Evolutionary conservation across 2,113 vertebrate species (phyloP).

Genomic region (Empidonax alnorum): DNA sequence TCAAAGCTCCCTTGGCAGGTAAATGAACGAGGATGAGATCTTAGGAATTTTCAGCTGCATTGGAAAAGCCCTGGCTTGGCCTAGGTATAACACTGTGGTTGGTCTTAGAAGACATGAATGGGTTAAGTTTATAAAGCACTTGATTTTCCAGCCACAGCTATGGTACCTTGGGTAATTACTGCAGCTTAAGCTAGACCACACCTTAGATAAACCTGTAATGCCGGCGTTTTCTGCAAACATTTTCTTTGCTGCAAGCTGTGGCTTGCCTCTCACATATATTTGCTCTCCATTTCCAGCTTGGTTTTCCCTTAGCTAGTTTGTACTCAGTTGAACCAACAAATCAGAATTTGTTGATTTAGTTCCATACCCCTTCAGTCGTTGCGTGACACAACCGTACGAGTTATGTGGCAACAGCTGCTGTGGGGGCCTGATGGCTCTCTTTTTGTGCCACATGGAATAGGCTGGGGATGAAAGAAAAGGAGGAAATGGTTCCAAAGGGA

Average conservation of each 20-base stretch:
- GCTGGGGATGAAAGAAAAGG: not conserved
- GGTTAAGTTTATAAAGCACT: conserved; percentile 76
- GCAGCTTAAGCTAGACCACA: conserved; percentile 89
- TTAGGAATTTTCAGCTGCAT: not conserved
- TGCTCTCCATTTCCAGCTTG: conserved; percentile 75
- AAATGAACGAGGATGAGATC: not conserved
- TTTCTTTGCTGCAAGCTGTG: conserved; percentile 87
- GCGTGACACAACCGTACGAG: conserved; percentile 65
- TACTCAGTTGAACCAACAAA: conserved; percentile 79
- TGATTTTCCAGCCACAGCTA: conserved; percentile 76
- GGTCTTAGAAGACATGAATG: conserved; percentile 49
- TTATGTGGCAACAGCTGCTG: not conserved
- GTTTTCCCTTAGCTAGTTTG: conserved; percentile 78
- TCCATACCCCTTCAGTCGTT: conserved; percentile 64
- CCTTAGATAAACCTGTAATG: conserved; percentile 97
- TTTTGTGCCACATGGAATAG: conserved; percentile 42
- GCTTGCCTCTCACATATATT: conserved; percentile 85
- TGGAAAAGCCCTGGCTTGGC: not conserved
- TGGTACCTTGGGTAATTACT: conserved; percentile 87
- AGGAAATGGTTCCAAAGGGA: conserved; percentile 24
- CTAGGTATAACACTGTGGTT: conserved; percentile 4
- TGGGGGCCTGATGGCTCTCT: not conserved
- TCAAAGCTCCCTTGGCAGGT: not conserved
- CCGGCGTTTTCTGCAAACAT: conserved; percentile 90
- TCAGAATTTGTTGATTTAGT: conserved; percentile 79